phyloP scores from a whole-genome alignment of 2,797 vertebrate species.

The Brachyalestes nurse region DNA sequence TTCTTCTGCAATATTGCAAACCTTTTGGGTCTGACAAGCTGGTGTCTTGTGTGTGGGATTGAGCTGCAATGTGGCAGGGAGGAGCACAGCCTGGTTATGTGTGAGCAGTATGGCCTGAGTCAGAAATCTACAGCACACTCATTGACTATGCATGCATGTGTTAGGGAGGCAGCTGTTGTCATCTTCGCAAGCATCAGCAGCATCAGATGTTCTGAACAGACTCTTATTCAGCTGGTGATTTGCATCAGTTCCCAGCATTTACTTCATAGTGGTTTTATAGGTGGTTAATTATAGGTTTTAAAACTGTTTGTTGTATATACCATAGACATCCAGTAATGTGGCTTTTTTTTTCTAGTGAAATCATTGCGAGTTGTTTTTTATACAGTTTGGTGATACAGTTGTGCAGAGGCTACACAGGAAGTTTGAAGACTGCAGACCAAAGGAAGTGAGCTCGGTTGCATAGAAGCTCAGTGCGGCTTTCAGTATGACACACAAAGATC shows the following conservation, averaged over 20 bases:
- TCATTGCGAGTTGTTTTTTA: not conserved
- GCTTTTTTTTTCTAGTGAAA: not conserved
- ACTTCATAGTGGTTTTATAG: not conserved
- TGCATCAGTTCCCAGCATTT: not conserved
- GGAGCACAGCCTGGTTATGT: constrained; percentile 19
- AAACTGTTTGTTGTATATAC: not conserved
- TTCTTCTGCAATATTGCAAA: constrained; percentile 24
- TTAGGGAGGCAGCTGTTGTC: constrained; percentile 27
- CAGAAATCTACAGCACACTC: constrained; percentile 49
- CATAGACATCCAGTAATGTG: not conserved
- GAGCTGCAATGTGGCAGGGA: constrained; percentile 38
- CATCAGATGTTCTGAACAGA: constrained; percentile 29
- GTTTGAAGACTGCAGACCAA: constrained; percentile 45
- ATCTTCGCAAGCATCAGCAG: constrained; percentile 27
- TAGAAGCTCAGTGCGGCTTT: constrained; percentile 51
- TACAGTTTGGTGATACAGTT: not conserved
- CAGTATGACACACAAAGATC: constrained; percentile 52
- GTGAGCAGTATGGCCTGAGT: constrained; percentile 55
- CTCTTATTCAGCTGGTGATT: not conserved
- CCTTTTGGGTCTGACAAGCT: constrained; percentile 39
- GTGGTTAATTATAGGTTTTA: too few relatives aligned
- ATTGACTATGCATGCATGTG: constrained; percentile 37
- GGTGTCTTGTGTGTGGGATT: constrained; percentile 54
- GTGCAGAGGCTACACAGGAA: constrained; percentile 48
- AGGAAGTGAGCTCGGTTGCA: constrained; percentile 50